Base-by-base conservation (phyloP, 35 echinoderm and acorn worm species). In the Antedon bifida region DNA sequence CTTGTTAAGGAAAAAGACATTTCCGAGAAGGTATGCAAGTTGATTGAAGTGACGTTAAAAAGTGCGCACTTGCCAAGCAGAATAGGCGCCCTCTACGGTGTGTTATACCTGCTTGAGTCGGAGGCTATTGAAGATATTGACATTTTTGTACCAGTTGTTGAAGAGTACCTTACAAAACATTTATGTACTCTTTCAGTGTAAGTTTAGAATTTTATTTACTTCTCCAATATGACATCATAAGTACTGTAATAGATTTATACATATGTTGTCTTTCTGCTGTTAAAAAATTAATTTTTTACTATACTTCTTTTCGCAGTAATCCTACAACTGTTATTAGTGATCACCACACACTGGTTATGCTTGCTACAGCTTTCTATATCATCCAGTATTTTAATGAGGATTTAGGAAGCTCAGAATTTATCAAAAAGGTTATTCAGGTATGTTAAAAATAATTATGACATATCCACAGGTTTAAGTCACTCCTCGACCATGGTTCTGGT, bases 11-110 rank as follows among this genome's bases (percentile, higher is more conserved):
- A 99, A 36, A 92, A 89, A 75, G 90, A 92, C 82, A 82, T 92
- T 26, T 87, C 90, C 31, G 95, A 99, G 86, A 99, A 99, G 80
- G 87, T 99, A n/a, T 90, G 88, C 73, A 99, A 99, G 73, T 75
- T 99, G 9, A 76, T 99, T n/a, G 95, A 99, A 36, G 95, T 99
- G 9, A 99, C 95, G 51, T 79, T 99, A 35, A 86, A 86, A 14
- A 99, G 95, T 36, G 89, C 88, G 11, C 95, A 99, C 75, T 85
- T 99, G 55, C 91, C 95, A 0, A 89, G 91, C 83, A 56, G 91
- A 51, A 86, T 99, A 8, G 95, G 87, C 38, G 95, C 95, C n/a
- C 79, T 99, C 74, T 92, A 99, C 32, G 95, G 95, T 0, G 87
- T 85, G 16, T 83, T 99, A 33, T 99, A 99, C 45, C 74, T 99